Conservation (phyloP, 2,888 invertebrate species). For the Apamea epomidion region DNA sequence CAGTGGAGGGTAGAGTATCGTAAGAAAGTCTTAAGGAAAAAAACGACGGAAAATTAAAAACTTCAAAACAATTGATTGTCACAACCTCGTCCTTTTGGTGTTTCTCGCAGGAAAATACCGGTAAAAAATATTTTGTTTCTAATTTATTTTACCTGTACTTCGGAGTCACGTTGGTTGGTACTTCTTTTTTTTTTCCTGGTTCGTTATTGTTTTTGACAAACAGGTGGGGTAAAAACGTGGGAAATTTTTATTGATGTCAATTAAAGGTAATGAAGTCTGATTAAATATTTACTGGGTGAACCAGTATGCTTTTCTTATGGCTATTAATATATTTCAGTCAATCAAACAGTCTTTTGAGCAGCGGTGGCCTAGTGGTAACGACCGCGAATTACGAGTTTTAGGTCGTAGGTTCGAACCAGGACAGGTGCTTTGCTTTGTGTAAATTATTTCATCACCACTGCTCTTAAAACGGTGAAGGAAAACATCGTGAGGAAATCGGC, state of each 20-base stretch:
- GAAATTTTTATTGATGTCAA: neutral
- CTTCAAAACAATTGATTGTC: constrained; percentile 67
- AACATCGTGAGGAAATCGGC: too few species aligned
- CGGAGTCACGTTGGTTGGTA: constrained; percentile 41
- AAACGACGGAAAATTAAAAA: constrained; percentile 64
- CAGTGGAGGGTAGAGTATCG: constrained; percentile 20
- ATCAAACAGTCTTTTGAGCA: too few species aligned
- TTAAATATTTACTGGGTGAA: too few species aligned
- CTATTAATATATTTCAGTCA: too few species aligned
- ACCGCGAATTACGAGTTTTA: too few species aligned
- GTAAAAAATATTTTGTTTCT: constrained; percentile 46
- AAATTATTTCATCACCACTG: too few species aligned
- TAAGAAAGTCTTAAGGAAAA: constrained; percentile 46
- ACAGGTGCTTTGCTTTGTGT: too few species aligned
- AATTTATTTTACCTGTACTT: constrained; percentile 56
- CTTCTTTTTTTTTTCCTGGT: constrained; percentile 19
- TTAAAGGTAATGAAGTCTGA: constrained; percentile 1
- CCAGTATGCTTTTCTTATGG: too few species aligned
- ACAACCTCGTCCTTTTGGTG: constrained; percentile 53
- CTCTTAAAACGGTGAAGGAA: too few species aligned
- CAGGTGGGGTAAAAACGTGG: constrained; percentile 6
- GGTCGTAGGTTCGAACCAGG: neutral
- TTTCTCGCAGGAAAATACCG: constrained; percentile 53
- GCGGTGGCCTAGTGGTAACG: neutral
- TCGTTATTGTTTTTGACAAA: constrained; percentile 18